Conservation (phyloP, 2,888 invertebrate species). For the Chloromyia formosa region DNA sequence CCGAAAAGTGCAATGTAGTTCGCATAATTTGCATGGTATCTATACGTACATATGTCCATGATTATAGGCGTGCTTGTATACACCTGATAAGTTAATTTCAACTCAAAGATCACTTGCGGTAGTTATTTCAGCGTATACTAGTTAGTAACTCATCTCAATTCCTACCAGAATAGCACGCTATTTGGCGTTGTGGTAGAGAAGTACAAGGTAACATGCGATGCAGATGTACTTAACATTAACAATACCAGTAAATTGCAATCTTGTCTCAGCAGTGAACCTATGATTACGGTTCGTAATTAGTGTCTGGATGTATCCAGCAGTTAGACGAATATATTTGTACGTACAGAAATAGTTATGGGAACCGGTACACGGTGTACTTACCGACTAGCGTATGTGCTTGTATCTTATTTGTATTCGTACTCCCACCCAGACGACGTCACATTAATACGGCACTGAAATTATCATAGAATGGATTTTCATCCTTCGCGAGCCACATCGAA, state of each 20-base stretch:
- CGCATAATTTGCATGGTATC: not conserved
- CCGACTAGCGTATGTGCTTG: too few species aligned
- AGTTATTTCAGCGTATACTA: too few species aligned
- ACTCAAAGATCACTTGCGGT: slow-evolving; percentile 37
- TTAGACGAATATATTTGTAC: too few species aligned
- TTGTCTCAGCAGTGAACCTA: slow-evolving; percentile 14
- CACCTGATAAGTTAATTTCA: slow-evolving; percentile 35
- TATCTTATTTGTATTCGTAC: too few species aligned
- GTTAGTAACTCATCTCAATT: too few species aligned
- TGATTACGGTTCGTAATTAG: slow-evolving; percentile 22
- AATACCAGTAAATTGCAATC: slow-evolving; percentile 21
- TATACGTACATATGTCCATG: not conserved
- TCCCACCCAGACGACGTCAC: too few species aligned
- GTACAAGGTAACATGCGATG: too few species aligned
- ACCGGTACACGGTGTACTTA: too few species aligned
- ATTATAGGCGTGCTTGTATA: too few species aligned
- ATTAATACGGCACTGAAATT: slow-evolving; percentile 42
- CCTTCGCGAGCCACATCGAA: slow-evolving; percentile 32
- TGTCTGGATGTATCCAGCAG: not conserved
- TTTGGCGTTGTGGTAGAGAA: too few species aligned
- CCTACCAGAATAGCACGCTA: too few species aligned
- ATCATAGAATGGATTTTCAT: slow-evolving; percentile 46
- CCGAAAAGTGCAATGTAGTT: not conserved
- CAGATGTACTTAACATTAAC: not conserved
- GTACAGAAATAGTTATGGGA: too few species aligned